Percentiles rank a stretch among this genome's conserved stretches.
Evolutionary conservation across 1,140 invertebrate genomes (phyloP).

Genomic region (Sesamia nonagrioides): DNA sequence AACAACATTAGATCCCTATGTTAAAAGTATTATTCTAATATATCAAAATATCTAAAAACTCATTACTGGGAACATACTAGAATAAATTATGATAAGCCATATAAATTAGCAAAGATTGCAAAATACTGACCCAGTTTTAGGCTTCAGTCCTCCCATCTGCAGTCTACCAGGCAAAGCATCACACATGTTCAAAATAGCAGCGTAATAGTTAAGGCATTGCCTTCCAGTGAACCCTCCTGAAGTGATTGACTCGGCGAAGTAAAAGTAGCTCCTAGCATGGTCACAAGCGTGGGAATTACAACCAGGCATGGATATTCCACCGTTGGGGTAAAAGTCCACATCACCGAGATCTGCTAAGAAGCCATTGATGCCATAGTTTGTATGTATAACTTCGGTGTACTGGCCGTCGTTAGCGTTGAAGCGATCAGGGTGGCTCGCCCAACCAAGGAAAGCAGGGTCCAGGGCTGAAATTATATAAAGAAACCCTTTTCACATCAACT

Average conservation of each 20-base stretch:
- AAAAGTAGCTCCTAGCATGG: constrained; percentile 67
- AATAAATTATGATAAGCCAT: too few relatives aligned
- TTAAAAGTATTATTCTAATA: too few relatives aligned
- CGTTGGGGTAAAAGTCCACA: constrained; percentile 91
- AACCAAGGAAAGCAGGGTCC: constrained; percentile 87
- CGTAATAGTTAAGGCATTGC: constrained; percentile 65
- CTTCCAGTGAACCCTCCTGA: constrained; percentile 70
- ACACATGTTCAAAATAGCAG: constrained; percentile 62
- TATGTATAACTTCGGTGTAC: constrained; percentile 90
- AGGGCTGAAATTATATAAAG: constrained; percentile 67
- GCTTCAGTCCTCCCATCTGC: constrained; percentile 70
- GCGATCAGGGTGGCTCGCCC: constrained; percentile 72
- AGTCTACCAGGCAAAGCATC: constrained; percentile 58
- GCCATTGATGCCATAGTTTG: constrained; percentile 86
- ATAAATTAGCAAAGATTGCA: not conserved
- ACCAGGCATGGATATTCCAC: constrained; percentile 89
- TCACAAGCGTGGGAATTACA: constrained; percentile 85
- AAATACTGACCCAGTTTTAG: constrained; percentile 68
- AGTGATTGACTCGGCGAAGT: constrained; percentile 71
- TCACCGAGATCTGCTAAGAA: constrained; percentile 86
- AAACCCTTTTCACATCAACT: not conserved
- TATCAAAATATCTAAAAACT: too few relatives aligned
- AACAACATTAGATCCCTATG: too few relatives aligned
- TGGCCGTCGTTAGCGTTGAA: constrained; percentile 88
- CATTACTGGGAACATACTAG: too few relatives aligned